Base-by-base conservation (phyloP, 1,140 invertebrate species). In the Apis dorsata region DNA sequence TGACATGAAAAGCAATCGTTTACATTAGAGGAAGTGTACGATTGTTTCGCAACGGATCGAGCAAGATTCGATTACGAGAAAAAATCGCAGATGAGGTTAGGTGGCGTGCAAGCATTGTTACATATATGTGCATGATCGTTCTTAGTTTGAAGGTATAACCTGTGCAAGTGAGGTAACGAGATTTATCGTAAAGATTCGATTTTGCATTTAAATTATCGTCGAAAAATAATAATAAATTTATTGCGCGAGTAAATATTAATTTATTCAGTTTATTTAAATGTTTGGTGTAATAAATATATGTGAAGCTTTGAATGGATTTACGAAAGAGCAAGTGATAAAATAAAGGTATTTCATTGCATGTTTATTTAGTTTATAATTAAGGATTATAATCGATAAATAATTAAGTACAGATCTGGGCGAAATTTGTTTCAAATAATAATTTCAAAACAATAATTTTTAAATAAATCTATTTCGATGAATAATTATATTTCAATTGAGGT, bases 1-100 rank as follows among this genome's bases (percentile, higher is more conserved):
- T 79, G 81, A 72, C 62, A 49, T 73, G 24, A 62, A 57, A 44
- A 28, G 62, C 68, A 24, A 55, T 44, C 60, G 19, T 75, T 70
- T 72, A n/a, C 59, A 17, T 62, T 69, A 15, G 53, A 49, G 60
- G 60, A 65, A 72, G 51, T 51, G 68, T 28, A 44, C 49, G 24
- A 81, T 81, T 70, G 73, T 62, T 63, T 66, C 53, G 53, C 60
- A 72, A 62, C 49, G 77, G 68, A 62, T 69, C 55, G 59, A 74
- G 60, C 62, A 44, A 44, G n/a, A 55, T 28, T 57, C 21, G 60
- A 44, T 66, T 75, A 62, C 49, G 49, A 53, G 66, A 68, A 68
- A 34, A 73, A 59, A 34, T 19, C 51, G 60, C 21, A 44, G 51
- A 17, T 4, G 49, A 57, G 3, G 7, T 13, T 60, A 21, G 49